Evolutionary conservation across 2,888 invertebrate genomes (phyloP).

Genomic region (Campoletis raptor): DNA sequence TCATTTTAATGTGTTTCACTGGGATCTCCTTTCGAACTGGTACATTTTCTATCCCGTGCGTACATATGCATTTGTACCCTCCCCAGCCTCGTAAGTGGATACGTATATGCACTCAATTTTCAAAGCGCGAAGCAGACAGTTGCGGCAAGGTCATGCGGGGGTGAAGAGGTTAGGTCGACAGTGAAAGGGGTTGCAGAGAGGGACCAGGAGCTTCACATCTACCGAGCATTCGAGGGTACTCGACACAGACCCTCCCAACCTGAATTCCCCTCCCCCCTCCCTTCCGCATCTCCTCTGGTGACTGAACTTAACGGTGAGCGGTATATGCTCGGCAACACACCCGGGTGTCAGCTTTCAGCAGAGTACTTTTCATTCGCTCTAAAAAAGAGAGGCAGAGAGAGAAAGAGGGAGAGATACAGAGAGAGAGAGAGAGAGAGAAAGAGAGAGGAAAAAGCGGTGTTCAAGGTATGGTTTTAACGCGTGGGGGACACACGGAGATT

Average conservation of each 20-base stretch:
- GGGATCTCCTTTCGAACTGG: not conserved
- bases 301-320: constrained; percentile 58
- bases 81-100: constrained; percentile 11
- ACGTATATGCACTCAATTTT: constrained; percentile 56
- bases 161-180: constrained; percentile 52
- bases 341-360: constrained; percentile 69
- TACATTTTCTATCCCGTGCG: constrained; percentile 5
- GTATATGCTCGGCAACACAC: constrained; percentile 61
- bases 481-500: constrained; percentile 68
- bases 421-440: constrained; percentile 29
- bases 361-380: constrained; percentile 65
- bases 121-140: constrained; percentile 61
- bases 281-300: constrained; percentile 30
- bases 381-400: not conserved
- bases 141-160: constrained; percentile 65
- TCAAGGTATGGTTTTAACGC: constrained; percentile 42
- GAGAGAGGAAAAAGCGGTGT: constrained; percentile 16
- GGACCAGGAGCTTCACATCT: constrained; percentile 22
- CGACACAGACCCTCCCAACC: constrained; percentile 58
- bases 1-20: constrained; percentile 28
- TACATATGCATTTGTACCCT: not conserved
- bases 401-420: constrained; percentile 19
- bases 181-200: constrained; percentile 37
- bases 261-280: not conserved
- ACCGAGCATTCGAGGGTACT: constrained; percentile 68